Base-by-base conservation (phyloP, 2,888 invertebrate species). In the Caenorhabditis wallacei region DNA sequence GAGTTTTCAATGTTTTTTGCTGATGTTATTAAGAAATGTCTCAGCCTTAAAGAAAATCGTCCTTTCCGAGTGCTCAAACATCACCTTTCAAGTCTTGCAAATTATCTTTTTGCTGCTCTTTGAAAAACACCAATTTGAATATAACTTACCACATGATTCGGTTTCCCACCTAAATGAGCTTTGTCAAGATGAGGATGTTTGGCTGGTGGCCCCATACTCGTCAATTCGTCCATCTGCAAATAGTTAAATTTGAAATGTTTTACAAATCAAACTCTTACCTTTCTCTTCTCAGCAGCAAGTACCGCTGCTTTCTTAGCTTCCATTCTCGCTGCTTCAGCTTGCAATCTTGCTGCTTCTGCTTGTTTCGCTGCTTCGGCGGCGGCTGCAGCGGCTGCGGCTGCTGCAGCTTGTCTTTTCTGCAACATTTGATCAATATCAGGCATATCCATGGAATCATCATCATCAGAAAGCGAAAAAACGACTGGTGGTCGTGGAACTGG, bases 391-490 rank as follows among this genome's bases (percentile, higher is more conserved):
- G 56, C 64, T 0, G 68, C 69, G 1, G 69, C 78, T 18, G 78
- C 78, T 5, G 43, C 63, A 46, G 78, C 78, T 10, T 63, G 40
- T 8, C 69, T 37, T 35, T 40, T 64, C 64, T 43, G 46, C 74
- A 74, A 51, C 78, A 78, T 78, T 18, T 78, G 72, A 22, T 82
- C 78, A 10, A 82, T 54, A 56, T 82, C 82, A 2, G 82, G 82
- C 82, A 82, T 82, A 20, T 82, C 82, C 72, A 78, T 61, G 0
- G 82, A 71, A 43, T 82, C 78, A 54, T 82, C 82, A 30, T 74
- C 82, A n/a, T 63, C 82, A 4, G 82, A 82, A 0, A 82, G 35
- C 1, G 82, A 66, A 24, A 82, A 82, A 30, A 82, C 53, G 1
- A 82, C 82, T 59, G 75, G 76, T 13, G 63, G 37, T 40, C 37